These are phyloP conservation scores for Spondyliosoma cantharus DNA, from an alignment of 2,797 vertebrate genomes.

Conservation along the genomic window DNA sequence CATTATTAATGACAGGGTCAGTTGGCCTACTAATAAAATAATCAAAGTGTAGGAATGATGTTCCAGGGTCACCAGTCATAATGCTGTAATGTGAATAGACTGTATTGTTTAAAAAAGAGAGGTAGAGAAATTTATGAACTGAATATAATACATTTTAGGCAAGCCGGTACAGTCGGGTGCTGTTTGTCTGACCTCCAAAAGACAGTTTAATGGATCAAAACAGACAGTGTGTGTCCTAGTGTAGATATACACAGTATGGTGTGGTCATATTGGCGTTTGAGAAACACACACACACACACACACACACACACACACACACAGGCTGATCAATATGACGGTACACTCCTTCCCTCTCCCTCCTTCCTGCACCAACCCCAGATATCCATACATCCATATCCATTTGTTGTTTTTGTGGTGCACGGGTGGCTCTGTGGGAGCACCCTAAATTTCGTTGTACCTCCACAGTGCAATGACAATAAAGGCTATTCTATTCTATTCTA, in stretches of 20 bases:
- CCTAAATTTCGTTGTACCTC: too few relatives aligned
- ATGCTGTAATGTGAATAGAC: background rate
- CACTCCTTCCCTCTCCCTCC: background rate
- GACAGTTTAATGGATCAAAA: too few relatives aligned
- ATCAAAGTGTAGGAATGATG: too few relatives aligned
- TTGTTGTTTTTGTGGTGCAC: too few relatives aligned
- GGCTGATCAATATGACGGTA: slow-evolving; percentile 36
- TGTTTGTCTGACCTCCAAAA: too few relatives aligned
- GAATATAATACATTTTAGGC: background rate
- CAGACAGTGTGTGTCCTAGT: slow-evolving; percentile 20
- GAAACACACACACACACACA: slow-evolving; percentile 39
- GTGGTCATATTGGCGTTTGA: slow-evolving; percentile 43
- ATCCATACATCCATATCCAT: too few relatives aligned
- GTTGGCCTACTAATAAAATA: too few relatives aligned
- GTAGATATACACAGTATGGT: slow-evolving; percentile 9
- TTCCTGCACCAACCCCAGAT: slow-evolving; percentile 9
- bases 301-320: slow-evolving; percentile 33
- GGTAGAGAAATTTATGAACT: background rate
- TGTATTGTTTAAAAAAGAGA: background rate
- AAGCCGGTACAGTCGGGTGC: background rate
- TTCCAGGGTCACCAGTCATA: background rate
- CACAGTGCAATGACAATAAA: too few relatives aligned
- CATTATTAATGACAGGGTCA: too few relatives aligned
- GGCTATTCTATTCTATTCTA: too few relatives aligned
- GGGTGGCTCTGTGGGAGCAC: too few relatives aligned